These are phyloP conservation scores for Chaetogeoica ovagalla DNA, from an alignment of 2,888 invertebrate genomes.

Conservation along the genomic window DNA sequence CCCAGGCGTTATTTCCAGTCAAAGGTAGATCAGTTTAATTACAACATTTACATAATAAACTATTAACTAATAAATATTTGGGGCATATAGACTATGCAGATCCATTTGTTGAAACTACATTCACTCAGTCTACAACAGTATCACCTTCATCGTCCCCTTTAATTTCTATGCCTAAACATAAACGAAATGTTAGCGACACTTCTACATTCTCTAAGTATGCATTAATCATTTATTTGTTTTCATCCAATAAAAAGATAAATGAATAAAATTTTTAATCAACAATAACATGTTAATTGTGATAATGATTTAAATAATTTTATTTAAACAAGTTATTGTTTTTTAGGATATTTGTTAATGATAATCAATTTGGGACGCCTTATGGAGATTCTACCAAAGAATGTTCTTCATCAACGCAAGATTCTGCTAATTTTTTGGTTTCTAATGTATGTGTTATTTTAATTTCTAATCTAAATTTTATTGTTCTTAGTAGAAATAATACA, in stretches of 20 bases:
- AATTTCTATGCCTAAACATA: slow-evolving; percentile 61
- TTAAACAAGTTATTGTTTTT: slow-evolving; percentile 55
- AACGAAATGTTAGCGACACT: slow-evolving; percentile 82
- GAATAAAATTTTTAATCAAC: neutral
- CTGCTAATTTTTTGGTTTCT: neutral
- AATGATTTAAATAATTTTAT: slow-evolving; percentile 7
- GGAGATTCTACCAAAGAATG: slow-evolving; percentile 69
- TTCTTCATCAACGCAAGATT: slow-evolving; percentile 54
- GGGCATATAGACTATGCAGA: slow-evolving; percentile 34
- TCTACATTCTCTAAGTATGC: slow-evolving; percentile 76
- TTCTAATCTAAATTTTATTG: neutral
- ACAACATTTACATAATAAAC: neutral
- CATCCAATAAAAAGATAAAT: slow-evolving; percentile 6
- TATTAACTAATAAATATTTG: slow-evolving; percentile 5
- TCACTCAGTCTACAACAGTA: slow-evolving; percentile 37
- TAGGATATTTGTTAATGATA: slow-evolving; percentile 75
- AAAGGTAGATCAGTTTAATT: slow-evolving; percentile 24
- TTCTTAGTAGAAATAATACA: neutral
- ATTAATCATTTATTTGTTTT: slow-evolving; percentile 54
- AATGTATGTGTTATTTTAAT: slow-evolving; percentile 28
- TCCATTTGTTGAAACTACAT: slow-evolving; percentile 47
- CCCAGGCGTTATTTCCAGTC: slow-evolving; percentile 26
- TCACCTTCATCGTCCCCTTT: slow-evolving; percentile 47
- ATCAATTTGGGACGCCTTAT: slow-evolving; percentile 74
- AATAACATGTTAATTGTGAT: neutral